A percentile compares a stretch with the other conserved stretches of the same genome.
These are phyloP conservation scores for Amaurobius ferox DNA, from an alignment of 2,888 invertebrate genomes.

Conservation along the genomic window DNA sequence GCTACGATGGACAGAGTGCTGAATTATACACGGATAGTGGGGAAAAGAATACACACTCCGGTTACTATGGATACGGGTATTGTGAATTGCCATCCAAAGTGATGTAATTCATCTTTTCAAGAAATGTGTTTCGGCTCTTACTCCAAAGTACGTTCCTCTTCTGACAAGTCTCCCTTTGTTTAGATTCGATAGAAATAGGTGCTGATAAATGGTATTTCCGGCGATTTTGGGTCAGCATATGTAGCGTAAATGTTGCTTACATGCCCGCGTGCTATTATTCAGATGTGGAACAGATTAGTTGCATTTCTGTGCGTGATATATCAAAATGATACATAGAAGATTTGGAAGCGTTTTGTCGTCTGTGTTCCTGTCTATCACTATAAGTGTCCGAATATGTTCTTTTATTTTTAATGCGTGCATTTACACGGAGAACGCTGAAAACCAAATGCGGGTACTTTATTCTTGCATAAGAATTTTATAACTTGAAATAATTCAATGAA, in stretches of 20 bases:
- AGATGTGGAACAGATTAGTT: neutral
- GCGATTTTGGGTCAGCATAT: neutral
- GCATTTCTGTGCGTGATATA: too few species aligned
- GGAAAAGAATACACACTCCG: neutral
- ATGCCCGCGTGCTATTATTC: neutral
- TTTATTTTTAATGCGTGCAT: too few species aligned
- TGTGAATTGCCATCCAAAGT: neutral
- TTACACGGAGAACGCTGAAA: too few species aligned
- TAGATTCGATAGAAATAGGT: neutral
- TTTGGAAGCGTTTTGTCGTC: too few species aligned
- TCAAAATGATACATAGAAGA: too few species aligned
- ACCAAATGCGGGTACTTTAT: too few species aligned
- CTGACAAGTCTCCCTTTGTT: neutral
- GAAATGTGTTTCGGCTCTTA: neutral
- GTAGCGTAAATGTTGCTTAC: neutral
- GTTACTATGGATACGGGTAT: slow-evolving; percentile 3
- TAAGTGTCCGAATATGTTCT: too few species aligned
- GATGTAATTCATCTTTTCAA: slow-evolving; percentile 3
- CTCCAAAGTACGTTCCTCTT: neutral
- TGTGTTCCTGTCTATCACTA: too few species aligned
- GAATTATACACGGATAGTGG: neutral
- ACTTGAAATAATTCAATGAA: too few species aligned
- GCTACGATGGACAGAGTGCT: slow-evolving; percentile 1
- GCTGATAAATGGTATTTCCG: neutral
- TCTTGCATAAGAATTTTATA: too few species aligned